Percentiles rank a stretch among this genome's conserved stretches.
Conservation (phyloP, 2,113 vertebrate species). For the Verasper variegatus region DNA sequence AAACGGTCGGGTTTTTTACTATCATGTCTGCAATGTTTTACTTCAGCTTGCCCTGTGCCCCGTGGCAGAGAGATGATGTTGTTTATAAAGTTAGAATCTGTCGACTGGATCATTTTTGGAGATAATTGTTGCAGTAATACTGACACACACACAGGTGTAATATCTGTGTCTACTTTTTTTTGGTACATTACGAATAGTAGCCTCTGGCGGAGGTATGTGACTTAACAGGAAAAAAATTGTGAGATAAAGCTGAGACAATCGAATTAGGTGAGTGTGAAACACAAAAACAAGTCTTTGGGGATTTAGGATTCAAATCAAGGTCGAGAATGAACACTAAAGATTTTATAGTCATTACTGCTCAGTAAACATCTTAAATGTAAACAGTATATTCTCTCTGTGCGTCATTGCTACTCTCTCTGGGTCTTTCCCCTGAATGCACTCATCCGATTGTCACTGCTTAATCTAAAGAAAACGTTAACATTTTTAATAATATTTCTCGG, state of each 20-base stretch:
- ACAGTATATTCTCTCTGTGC: not conserved
- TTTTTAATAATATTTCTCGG: no score
- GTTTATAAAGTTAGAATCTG: constrained; percentile 25
- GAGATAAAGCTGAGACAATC: constrained; percentile 15
- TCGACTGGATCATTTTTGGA: not conserved
- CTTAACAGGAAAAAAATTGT: constrained; percentile 12
- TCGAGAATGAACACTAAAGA: not conserved
- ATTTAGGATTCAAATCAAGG: constrained; percentile 24
- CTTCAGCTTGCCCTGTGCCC: constrained; percentile 42
- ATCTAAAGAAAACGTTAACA: not conserved
- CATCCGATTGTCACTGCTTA: not conserved
- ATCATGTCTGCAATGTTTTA: constrained; percentile 39
- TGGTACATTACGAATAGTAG: constrained; percentile 8
- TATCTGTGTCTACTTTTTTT: not conserved
- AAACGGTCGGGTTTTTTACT: constrained; percentile 38
- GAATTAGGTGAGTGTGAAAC: constrained; percentile 20
- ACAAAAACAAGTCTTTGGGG: constrained; percentile 28
- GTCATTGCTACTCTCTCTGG: not conserved
- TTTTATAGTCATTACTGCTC: not conserved
- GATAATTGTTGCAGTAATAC: constrained; percentile 2
- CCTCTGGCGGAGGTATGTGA: constrained; percentile 31
- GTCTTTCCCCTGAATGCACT: not conserved
- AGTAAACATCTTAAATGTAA: not conserved
- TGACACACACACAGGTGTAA: constrained; percentile 1
- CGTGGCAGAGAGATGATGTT: constrained; percentile 34